Conservation (phyloP, 2,113 vertebrate genomes). For the Dendropsophus ebraccatus region DNA sequence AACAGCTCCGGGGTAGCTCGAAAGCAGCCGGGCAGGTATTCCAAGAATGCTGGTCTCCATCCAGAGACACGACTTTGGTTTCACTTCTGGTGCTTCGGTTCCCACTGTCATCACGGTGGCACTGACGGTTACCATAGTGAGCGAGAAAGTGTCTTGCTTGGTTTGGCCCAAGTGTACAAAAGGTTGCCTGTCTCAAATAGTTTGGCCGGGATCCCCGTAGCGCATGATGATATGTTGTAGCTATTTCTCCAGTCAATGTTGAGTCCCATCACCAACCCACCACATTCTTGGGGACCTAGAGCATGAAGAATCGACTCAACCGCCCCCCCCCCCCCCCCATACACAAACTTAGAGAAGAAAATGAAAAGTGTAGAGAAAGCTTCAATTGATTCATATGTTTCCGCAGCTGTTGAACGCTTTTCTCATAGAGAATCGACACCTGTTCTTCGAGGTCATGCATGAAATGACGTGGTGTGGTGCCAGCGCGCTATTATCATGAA, state of each 20-base stretch:
- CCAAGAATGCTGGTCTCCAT: conserved; percentile 70
- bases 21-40: conserved; percentile 66
- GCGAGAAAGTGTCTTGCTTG: conserved; percentile 64
- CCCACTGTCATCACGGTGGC: conserved; percentile 68
- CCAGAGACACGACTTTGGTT: conserved; percentile 69
- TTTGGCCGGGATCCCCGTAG: conserved; percentile 65
- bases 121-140: conserved; percentile 71
- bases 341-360: neutral
- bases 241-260: conserved; percentile 53
- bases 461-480: conserved; percentile 53
- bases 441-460: conserved; percentile 49
- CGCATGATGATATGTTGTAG: conserved; percentile 62
- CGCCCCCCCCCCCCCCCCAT: neutral
- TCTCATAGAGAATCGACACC: conserved; percentile 59
- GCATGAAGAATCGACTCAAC: conserved; percentile 50
- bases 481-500: conserved; percentile 53
- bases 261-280: conserved; percentile 21
- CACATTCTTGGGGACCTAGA: conserved; percentile 62
- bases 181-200: conserved; percentile 68
- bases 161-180: conserved; percentile 65
- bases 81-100: conserved; percentile 64
- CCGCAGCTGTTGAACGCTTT: conserved; percentile 63
- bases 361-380: conserved; percentile 51
- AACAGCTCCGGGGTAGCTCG: conserved; percentile 60
- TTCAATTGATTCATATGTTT: conserved; percentile 58